Evolutionary conservation across 2,113 vertebrate species (phyloP), one percentile per base, ranked within the genome.

Genomic region (Grallaria varia): DNA sequence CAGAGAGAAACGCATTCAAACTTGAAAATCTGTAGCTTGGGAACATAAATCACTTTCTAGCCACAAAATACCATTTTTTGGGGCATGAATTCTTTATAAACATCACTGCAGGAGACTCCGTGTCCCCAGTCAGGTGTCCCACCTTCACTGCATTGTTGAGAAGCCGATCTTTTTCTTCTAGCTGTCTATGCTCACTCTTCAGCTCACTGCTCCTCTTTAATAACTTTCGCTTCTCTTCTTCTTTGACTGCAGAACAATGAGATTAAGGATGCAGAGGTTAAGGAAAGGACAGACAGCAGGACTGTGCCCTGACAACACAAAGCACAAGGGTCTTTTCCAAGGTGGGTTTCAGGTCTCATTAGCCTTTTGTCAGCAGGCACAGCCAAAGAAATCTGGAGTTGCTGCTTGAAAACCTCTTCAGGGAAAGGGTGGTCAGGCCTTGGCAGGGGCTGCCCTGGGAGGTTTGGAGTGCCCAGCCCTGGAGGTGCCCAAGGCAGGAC

Each of bases 151-250:
- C 98, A 11, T 96, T 97, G 97, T 97, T 98, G 84, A 99, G 99
- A 94, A 98, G 96, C 89, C 98, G 96, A 96, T 99, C 99, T 71
- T 98, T 98, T 63, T 99, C 99, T 88, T 99, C 98, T 95, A 99
- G 97, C 67, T 99, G 98, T 93, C 96, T 96, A 14, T 97, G 98
- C 93, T 99, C 99, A 2, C 98, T 98, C 97, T 98, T 99, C 95
- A 99, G 97, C 96, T 99, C 98, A 3, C 84, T 97, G 97, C 98
- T 99, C 58, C 98, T 98, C 95, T 98, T 98, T 89, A 99, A 85
- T 84, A 99, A 97, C 75, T 99, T 99, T 63, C 98, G 97, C 96
- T 99, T 99, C 97, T 99, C 99, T 47, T 99, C 99, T 97, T 99
- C 99, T 96, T 99, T 98, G 95, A 99, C 99, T 99, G 93, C 13